Evolutionary conservation across 2,113 vertebrate genomes (phyloP).

Genomic region (Aspiorhynchus laticeps): DNA sequence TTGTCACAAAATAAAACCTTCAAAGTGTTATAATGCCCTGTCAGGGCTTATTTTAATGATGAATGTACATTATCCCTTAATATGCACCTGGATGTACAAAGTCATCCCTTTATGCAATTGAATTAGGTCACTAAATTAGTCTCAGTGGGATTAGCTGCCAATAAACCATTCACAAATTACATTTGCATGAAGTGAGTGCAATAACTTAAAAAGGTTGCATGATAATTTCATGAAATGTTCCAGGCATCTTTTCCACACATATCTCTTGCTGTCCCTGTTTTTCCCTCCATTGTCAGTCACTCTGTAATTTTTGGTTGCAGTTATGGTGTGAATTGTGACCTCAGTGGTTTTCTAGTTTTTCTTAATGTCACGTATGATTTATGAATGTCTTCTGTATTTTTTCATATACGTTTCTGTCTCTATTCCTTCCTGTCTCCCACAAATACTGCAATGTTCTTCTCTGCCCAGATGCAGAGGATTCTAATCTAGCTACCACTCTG

Average conservation of each 20-base stretch:
- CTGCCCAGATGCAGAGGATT: slow-evolving; percentile 20
- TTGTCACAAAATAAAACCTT: background rate
- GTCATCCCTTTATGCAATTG: background rate
- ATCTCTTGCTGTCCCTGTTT: background rate
- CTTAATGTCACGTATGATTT: background rate
- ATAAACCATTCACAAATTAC: background rate
- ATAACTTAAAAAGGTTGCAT: background rate
- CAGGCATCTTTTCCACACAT: background rate
- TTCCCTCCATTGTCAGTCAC: background rate
- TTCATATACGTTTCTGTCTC: background rate
- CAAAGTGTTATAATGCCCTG: background rate
- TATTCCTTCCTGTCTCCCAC: background rate
- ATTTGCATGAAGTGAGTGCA: slow-evolving; percentile 1
- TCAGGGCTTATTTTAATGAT: background rate
- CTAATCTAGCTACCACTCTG: slow-evolving; percentile 19
- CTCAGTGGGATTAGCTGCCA: background rate
- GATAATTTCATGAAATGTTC: background rate
- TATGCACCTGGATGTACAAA: background rate
- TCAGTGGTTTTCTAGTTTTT: slow-evolving; percentile 21
- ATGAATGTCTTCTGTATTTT: background rate
- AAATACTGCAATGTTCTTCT: background rate
- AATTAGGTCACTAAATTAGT: background rate
- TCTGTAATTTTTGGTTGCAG: slow-evolving; percentile 15
- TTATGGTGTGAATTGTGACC: slow-evolving; percentile 10
- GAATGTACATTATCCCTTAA: background rate